phyloP scores from a whole-genome alignment of 2,113 vertebrate genomes.

The Crypturellus undulatus region DNA sequence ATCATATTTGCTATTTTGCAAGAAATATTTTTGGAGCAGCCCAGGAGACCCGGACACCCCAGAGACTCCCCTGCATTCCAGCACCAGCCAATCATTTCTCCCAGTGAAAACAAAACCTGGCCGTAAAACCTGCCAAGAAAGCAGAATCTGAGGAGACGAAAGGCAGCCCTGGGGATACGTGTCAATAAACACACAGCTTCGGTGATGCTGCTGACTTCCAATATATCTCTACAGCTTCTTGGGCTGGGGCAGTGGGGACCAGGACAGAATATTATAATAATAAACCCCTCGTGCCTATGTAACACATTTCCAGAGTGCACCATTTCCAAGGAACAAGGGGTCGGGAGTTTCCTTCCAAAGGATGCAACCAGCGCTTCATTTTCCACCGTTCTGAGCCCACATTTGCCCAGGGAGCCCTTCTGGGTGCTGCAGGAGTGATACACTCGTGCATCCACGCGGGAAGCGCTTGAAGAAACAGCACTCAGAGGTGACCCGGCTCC shows the following conservation, averaged over 20 bases:
- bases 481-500: background rate
- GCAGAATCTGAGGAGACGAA: background rate
- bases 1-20: background rate
- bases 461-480: background rate
- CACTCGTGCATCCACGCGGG: background rate
- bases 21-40: background rate
- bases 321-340: fast-evolving
- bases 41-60: background rate
- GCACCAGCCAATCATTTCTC: background rate
- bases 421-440: background rate
- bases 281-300: background rate
- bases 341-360: background rate
- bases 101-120: background rate
- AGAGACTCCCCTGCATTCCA: background rate
- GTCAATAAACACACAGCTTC: background rate
- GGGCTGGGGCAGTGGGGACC: fast-evolving
- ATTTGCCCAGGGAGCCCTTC: background rate
- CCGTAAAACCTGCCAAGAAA: background rate
- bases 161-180: background rate
- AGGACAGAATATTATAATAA: background rate
- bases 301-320: background rate
- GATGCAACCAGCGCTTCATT: background rate
- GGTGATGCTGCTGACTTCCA: background rate
- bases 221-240: background rate
- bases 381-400: background rate